Evolutionary conservation across 2,888 invertebrate species (phyloP), one percentile per base, ranked within the genome.

Genomic region (Stenolophus ochropezus): DNA sequence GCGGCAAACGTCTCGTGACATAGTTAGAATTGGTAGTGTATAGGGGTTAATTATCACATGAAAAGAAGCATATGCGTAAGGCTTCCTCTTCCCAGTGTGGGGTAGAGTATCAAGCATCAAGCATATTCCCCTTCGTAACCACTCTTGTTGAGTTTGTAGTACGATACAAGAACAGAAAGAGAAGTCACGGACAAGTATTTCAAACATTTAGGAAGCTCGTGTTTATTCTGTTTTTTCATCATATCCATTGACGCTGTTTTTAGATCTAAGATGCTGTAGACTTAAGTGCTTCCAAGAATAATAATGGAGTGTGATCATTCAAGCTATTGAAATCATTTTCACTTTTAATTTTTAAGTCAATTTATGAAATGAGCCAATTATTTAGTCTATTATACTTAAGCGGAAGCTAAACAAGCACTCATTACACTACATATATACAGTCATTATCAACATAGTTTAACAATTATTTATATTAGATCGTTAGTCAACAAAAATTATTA

Each of bases 1-100:
- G 33, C 6, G 33, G 33, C 33, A 42, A 42, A 11, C 4, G 33
- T 51, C 51, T 51, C 51, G 3, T 14, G 14, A n/a, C 51, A 51
- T 5, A 51, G 18, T 14, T 61, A 16, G 18, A 69, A 69, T 69
- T 69, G 33, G 18, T 27, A 69, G 65, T 69, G 16, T 27, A 69
- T 69, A 69, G 65, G 65, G 65, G 65, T 69, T 33, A 69, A 69
- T 69, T 69, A 69, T 69, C 65, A 69, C 65, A 69, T 69, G 33
- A 69, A 69, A 69, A 69, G 33, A 69, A 18, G 33, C 65, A 69
- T 33, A 69, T 69, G 65, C n/a, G 14, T 42, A 61, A 21, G 61
- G 25, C 65, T 69, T 69, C 65, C 65, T 33, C 27, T 69, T 69
- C 42, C 33, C 18, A 27, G 27, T 11, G 65, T 2, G 16, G 65